These are phyloP conservation scores for Prosopocoilus inquinatus DNA, from an alignment of 2,888 invertebrate genomes.

Conservation along the genomic window DNA sequence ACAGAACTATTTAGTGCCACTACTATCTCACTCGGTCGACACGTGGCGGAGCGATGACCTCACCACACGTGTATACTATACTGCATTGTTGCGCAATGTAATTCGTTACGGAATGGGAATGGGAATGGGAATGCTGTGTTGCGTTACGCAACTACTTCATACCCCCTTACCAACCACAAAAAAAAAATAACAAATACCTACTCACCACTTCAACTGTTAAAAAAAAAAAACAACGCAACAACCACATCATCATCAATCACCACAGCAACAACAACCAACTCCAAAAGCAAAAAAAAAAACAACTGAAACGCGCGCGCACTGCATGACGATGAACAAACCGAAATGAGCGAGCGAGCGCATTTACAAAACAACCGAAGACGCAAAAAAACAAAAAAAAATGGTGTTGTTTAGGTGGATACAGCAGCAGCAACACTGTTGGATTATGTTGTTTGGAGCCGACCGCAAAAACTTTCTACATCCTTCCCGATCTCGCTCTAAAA, in stretches of 20 bases:
- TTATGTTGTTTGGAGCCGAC: background rate
- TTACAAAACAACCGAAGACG: too few species aligned
- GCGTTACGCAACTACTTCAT: too few species aligned
- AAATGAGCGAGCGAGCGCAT: too few species aligned
- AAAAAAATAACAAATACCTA: constrained; percentile 5
- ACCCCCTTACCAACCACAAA: background rate
- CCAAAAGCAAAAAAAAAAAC: too few species aligned
- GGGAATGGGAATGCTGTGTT: too few species aligned
- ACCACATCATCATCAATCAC: background rate
- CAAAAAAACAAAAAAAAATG: too few species aligned
- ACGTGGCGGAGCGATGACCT: constrained; percentile 43
- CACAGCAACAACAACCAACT: too few species aligned
- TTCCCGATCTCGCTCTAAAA: constrained; percentile 22
- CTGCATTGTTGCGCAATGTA: constrained; percentile 33
- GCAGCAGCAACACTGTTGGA: too few species aligned
- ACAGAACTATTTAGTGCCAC: constrained; percentile 26
- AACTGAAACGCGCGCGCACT: too few species aligned
- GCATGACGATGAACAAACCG: too few species aligned
- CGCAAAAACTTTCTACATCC: constrained; percentile 21
- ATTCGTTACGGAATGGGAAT: constrained; percentile 27
- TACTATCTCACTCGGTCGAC: constrained; percentile 33
- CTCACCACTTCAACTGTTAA: background rate
- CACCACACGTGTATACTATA: constrained; percentile 35
- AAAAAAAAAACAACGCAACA: background rate
- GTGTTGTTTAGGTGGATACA: too few species aligned